phyloP scores from a whole-genome alignment of 2,113 vertebrate species.

The Erpornis zantholeuca region DNA sequence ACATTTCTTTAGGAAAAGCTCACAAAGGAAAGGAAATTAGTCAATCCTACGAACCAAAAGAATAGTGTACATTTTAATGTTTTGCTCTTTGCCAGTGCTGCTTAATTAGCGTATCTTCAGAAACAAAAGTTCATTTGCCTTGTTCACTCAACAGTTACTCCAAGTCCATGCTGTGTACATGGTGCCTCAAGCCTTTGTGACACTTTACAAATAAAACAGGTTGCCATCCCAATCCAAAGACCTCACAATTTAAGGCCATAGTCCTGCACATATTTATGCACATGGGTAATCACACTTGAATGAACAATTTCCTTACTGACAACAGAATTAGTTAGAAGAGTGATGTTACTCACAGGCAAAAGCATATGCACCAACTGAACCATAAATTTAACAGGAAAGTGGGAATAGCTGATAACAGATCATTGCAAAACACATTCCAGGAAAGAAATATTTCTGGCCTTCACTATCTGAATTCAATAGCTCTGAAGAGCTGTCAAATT shows the following conservation, averaged over 20 bases:
- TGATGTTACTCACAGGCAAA: not conserved
- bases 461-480: not conserved
- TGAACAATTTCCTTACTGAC: not conserved
- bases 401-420: not conserved
- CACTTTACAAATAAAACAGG: not conserved
- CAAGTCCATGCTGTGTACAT: not conserved
- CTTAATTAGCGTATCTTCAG: not conserved
- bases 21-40: not conserved
- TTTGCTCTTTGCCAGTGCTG: not conserved
- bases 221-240: not conserved
- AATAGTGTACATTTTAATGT: not conserved
- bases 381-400: not conserved
- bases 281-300: not conserved
- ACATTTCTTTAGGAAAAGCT: not conserved
- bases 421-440: not conserved
- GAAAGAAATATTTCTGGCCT: not conserved
- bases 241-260: not conserved
- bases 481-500: not conserved
- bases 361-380: not conserved
- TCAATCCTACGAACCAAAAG: not conserved
- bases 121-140: not conserved
- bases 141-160: not conserved
- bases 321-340: not conserved
- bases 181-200: not conserved
- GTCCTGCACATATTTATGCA: not conserved